Base-by-base conservation (phyloP, 2,113 vertebrate genomes). In the Oncorhynchus gorbuscha region DNA sequence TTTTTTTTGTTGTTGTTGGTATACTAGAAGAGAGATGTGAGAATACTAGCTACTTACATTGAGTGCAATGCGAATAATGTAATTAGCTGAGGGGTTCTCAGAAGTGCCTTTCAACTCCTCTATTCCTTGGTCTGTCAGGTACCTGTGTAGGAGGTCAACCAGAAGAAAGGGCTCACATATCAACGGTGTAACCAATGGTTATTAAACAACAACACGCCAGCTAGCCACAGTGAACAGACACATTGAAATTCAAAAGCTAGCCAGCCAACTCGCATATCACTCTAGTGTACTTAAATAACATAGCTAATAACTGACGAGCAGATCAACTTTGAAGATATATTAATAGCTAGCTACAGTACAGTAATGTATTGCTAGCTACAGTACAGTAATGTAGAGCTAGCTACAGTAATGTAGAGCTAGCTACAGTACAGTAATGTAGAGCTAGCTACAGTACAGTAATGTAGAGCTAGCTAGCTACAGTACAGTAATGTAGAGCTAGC, bases 71-170 rank as follows among this genome's bases (percentile, higher is more conserved):
- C 93, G 91, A 82, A 98, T 95, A 81, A 98, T 90, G 79, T 97
- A 95, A 89, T 89, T 93, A 69, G 92, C 82, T 84, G 94, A 94
- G 71, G 94, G 71, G 88, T 95, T 97, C 79, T 96, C 96, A 75
- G 92, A 84, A 48, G 95, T 94, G 90, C 91, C 94, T 90, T 91
- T 94, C 75, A 97, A 96, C 77, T 96, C 94, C 84, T 95, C 94
- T 85, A 98, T 94, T 87, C 97, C 97, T 94, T 98, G 97, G 86
- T 97, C 96, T 81, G 95, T 97, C 88, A 99, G 95, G 92, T 95
- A 95, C 97, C 97, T 98, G 91, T 4, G 45, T 55, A 4, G 79
- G 70, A 76, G 39, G 28, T 8, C 18, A 18, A 35, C 13, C 12
- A 67, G 20, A 2, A 69, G 22, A 12, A 65, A 6, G 18, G 7